phyloP scores from a whole-genome alignment of 2,797 vertebrate genomes.

The Todus mexicanus region DNA sequence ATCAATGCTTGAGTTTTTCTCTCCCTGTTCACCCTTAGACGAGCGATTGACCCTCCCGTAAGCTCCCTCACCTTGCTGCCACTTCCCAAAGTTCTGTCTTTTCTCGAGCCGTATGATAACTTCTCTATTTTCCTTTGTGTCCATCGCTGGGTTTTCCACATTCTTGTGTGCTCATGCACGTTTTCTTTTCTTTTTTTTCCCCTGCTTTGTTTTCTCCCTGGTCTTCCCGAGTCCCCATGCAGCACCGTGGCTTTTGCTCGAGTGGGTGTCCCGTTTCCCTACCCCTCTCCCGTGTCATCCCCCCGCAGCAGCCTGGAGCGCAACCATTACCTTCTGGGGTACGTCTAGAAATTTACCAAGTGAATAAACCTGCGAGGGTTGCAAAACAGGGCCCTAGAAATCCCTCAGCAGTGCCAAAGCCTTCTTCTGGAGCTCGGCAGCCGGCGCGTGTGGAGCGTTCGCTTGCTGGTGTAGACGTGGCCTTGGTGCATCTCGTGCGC shows the following conservation, averaged over 20 bases:
- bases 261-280: background rate
- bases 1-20: background rate
- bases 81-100: background rate
- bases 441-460: background rate
- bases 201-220: background rate
- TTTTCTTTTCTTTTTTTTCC: background rate
- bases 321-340: background rate
- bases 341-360: background rate
- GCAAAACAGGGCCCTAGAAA: conserved; percentile 40
- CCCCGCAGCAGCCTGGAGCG: background rate
- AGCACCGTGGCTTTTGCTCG: background rate
- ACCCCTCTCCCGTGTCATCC: background rate
- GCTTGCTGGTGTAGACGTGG: background rate
- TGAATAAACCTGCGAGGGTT: background rate
- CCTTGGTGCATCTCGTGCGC: background rate
- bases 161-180: background rate
- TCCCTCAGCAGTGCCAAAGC: background rate
- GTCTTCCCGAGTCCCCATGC: background rate
- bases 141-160: background rate
- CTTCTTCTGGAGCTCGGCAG: background rate
- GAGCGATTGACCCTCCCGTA: background rate
- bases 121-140: background rate
- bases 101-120: background rate
- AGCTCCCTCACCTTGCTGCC: background rate
- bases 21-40: background rate